phyloP scores from a whole-genome alignment of 2,888 invertebrate species.

The Danaus chrysippus region DNA sequence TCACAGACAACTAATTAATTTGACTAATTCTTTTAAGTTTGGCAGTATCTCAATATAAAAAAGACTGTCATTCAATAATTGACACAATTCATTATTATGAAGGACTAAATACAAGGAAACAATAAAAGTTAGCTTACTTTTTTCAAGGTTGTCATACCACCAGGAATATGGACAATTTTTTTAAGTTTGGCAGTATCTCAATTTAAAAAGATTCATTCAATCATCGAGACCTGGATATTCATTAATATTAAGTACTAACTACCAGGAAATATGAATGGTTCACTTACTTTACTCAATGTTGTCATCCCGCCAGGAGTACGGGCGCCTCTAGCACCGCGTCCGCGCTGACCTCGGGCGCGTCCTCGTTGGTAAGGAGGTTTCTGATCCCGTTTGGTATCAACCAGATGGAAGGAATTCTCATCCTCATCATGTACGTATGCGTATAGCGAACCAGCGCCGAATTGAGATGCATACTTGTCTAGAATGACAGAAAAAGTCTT shows the following conservation, averaged over 20 bases:
- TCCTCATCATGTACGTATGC: constrained; percentile 99
- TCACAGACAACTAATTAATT: too few species aligned
- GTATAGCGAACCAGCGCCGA: constrained; percentile 97
- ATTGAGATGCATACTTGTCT: constrained; percentile 95
- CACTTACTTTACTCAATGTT: constrained; percentile 85
- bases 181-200: too few species aligned
- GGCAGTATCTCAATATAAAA: too few species aligned
- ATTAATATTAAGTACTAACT: not conserved
- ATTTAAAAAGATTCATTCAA: too few species aligned
- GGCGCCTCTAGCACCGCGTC: constrained; percentile 84
- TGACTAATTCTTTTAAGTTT: too few species aligned
- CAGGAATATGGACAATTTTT: too few species aligned
- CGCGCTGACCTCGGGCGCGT: constrained; percentile 89
- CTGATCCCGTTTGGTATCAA: constrained; percentile 94
- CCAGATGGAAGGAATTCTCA: constrained; percentile 98
- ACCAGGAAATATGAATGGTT: not conserved
- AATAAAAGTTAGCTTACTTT: too few species aligned
- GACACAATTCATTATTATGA: too few species aligned
- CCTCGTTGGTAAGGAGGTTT: constrained; percentile 96
- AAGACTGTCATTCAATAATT: too few species aligned
- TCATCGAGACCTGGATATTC: too few species aligned
- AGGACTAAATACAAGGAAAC: too few species aligned
- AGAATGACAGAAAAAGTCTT: constrained; percentile 20
- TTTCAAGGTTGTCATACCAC: too few species aligned
- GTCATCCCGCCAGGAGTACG: constrained; percentile 87